phyloP scores from a whole-genome alignment of 1,140 invertebrate species.

The Leptestheria dahalacensis region DNA sequence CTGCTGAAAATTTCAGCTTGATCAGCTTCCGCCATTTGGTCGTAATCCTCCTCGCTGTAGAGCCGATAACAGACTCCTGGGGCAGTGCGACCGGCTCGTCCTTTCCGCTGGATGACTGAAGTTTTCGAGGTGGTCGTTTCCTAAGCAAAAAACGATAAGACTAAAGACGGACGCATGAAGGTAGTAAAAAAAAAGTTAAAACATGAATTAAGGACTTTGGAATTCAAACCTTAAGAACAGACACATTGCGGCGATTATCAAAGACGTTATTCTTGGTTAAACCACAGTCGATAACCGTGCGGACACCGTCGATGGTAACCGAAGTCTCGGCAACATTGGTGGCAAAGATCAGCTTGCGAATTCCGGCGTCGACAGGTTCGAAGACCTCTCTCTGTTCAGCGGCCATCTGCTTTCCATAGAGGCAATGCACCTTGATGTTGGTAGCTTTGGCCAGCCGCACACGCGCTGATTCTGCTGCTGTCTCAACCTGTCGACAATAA shows the following conservation, averaged over 20 bases:
- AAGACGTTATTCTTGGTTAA: conserved; percentile 1
- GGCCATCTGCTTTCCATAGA: conserved; percentile 25
- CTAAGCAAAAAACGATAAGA: conserved; percentile 26
- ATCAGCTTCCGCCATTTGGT: conserved; percentile 38
- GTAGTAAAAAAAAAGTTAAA: too few species aligned
- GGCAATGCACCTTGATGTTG: not conserved
- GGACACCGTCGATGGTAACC: conserved; percentile 79
- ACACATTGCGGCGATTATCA: conserved; percentile 60
- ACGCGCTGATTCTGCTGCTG: not conserved
- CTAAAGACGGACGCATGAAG: conserved; percentile 47
- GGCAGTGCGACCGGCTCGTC: conserved; percentile 65
- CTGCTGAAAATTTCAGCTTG: not conserved
- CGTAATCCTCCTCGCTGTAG: conserved; percentile 52
- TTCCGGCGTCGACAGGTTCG: conserved; percentile 34
- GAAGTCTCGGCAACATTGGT: conserved; percentile 92
- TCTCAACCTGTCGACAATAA: too few species aligned
- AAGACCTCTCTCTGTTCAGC: conserved; percentile 67
- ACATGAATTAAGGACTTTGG: not conserved
- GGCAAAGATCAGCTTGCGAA: conserved; percentile 72
- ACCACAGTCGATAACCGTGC: conserved; percentile 79
- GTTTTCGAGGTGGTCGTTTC: conserved; percentile 41
- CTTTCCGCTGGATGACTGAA: conserved; percentile 56
- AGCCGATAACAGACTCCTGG: conserved; percentile 64
- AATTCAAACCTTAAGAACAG: conserved; percentile 39
- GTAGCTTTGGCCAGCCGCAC: conserved; percentile 37